phyloP scores from a whole-genome alignment of 92 coral and sea anemone genomes.

The Epizoanthus ramosus region DNA sequence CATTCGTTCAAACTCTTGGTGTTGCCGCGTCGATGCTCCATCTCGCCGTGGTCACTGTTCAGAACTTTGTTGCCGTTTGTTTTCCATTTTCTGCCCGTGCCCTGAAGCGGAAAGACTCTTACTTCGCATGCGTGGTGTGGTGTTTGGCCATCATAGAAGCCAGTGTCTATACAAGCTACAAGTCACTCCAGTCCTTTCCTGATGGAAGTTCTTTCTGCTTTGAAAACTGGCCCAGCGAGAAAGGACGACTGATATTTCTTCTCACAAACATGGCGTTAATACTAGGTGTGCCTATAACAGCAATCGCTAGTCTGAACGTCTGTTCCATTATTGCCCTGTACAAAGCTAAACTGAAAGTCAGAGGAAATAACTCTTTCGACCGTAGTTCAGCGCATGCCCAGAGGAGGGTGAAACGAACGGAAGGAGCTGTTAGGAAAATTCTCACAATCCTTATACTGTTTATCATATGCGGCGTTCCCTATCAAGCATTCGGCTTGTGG shows the following conservation, averaged over 20 bases:
- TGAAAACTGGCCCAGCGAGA: constrained; percentile 18
- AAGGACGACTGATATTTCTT: constrained; percentile 12
- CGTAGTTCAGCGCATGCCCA: constrained; percentile 38
- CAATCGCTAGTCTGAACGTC: constrained; percentile 10
- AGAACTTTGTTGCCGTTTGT: constrained; percentile 35
- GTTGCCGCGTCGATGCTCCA: constrained; percentile 28
- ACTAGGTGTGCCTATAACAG: not conserved
- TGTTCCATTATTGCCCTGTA: constrained; percentile 17
- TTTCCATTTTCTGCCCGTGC: constrained; percentile 38
- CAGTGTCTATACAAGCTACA: constrained; percentile 17
- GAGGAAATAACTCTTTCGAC: constrained; percentile 27
- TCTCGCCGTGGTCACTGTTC: constrained; percentile 19
- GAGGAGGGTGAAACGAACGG: constrained; percentile 15
- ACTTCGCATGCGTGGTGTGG: constrained; percentile 9
- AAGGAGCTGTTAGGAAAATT: constrained; percentile 28
- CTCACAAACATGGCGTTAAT: constrained; percentile 11
- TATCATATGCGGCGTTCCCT: constrained; percentile 10
- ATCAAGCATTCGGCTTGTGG: constrained; percentile 25
- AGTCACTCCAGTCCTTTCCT: constrained; percentile 11
- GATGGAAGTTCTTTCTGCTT: constrained; percentile 25
- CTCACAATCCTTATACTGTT: constrained; percentile 9
- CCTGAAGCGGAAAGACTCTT: constrained; percentile 12
- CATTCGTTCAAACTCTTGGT: constrained; percentile 9
- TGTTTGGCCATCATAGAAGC: constrained; percentile 13
- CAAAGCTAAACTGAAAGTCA: constrained; percentile 10